A percentile compares a stretch with the other conserved stretches of the same genome.
phyloP scores from a whole-genome alignment of 2,888 invertebrate species.

The Cactoblastis cactorum region DNA sequence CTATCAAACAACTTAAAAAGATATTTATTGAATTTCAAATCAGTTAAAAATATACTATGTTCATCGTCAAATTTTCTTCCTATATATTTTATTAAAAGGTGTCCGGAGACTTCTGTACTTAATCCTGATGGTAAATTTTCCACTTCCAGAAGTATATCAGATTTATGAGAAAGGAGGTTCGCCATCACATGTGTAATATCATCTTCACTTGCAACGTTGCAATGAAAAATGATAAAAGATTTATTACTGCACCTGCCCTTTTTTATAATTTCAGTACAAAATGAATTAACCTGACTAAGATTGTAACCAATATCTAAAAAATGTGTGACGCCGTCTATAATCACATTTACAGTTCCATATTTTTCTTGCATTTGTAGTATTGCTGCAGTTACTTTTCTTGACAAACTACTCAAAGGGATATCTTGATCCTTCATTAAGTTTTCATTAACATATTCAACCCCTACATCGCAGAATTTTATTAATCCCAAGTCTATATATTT shows the following conservation, averaged over 20 bases:
- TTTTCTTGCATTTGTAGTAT: constrained; percentile 50
- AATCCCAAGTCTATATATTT: constrained; percentile 57
- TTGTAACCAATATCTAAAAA: constrained; percentile 82
- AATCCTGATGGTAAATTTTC: constrained; percentile 85
- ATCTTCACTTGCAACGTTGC: constrained; percentile 78
- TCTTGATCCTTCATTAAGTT: constrained; percentile 39
- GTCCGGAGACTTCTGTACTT: constrained; percentile 86
- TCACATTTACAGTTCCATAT: constrained; percentile 70
- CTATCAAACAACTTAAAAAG: constrained; percentile 86
- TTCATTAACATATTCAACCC: constrained; percentile 40
- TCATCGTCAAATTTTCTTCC: constrained; percentile 53
- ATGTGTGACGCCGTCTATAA: constrained; percentile 87
- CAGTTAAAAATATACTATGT: constrained; percentile 38
- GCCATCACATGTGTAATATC: constrained; percentile 79
- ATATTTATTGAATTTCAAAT: constrained; percentile 58
- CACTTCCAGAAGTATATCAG: constrained; percentile 81
- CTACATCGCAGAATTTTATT: constrained; percentile 50
- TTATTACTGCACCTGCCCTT: constrained; percentile 45
- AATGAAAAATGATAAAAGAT: constrained; percentile 72
- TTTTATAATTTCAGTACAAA: constrained; percentile 68
- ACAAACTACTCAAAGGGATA: constrained; percentile 54
- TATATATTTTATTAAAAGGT: constrained; percentile 76
- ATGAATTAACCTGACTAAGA: constrained; percentile 69
- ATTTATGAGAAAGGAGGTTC: constrained; percentile 81
- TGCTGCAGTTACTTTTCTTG: constrained; percentile 56